These are phyloP conservation scores for Perithous albicinctus DNA, from an alignment of 2,888 invertebrate genomes.

Conservation along the genomic window DNA sequence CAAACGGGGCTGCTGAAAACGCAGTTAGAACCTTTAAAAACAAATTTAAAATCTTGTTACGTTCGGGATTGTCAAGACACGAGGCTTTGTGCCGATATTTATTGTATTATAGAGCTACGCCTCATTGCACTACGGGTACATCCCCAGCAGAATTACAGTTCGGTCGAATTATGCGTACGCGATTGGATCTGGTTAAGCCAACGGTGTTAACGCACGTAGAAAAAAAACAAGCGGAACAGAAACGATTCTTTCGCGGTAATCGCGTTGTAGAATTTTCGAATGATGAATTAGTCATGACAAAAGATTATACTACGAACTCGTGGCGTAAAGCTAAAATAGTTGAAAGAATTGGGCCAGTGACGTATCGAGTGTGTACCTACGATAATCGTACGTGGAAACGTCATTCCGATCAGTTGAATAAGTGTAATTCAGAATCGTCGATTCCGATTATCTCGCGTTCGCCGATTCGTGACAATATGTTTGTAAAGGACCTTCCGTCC, in stretches of 20 bases:
- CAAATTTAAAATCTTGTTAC: slow-evolving; percentile 54
- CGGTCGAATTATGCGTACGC: slow-evolving; percentile 32
- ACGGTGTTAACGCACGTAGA: slow-evolving; percentile 21
- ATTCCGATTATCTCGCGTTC: too few species aligned
- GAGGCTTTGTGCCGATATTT: slow-evolving; percentile 55
- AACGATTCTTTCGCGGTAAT: slow-evolving; percentile 36
- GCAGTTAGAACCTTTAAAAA: slow-evolving; percentile 56
- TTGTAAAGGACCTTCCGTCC: too few species aligned
- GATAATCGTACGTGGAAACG: too few species aligned
- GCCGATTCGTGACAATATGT: too few species aligned
- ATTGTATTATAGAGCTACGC: slow-evolving; percentile 52
- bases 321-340: not conserved
- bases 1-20: slow-evolving; percentile 56
- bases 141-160: slow-evolving; percentile 52
- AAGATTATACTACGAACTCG: slow-evolving; percentile 32
- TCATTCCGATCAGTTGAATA: too few species aligned
- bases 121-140: slow-evolving; percentile 49
- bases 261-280: slow-evolving; percentile 4
- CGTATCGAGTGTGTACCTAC: too few species aligned
- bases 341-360: too few species aligned
- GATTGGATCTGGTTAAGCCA: slow-evolving; percentile 47
- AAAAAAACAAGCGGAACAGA: slow-evolving; percentile 29
- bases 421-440: too few species aligned
- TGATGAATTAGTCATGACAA: slow-evolving; percentile 29
- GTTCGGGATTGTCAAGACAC: slow-evolving; percentile 23